A percentile compares a stretch with the other conserved stretches of the same genome.
Evolutionary conservation across 2,888 invertebrate species (phyloP).

Genomic region (Eumerus sabulonum): DNA sequence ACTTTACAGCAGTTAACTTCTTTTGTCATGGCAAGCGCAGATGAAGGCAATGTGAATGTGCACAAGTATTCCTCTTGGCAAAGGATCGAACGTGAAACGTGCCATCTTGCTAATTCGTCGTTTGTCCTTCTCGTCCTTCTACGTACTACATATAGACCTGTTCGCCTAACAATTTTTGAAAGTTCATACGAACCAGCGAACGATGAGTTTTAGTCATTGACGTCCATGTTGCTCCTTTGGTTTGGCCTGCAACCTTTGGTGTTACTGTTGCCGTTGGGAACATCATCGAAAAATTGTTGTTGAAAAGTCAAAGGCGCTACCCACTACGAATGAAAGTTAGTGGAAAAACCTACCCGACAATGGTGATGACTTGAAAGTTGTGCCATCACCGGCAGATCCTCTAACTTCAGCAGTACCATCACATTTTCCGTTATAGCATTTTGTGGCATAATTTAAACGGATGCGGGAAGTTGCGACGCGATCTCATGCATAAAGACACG

Average conservation of each 20-base stretch:
- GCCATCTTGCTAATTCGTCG: constrained; percentile 53
- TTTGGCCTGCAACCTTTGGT: constrained; percentile 18
- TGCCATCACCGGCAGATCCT: not conserved
- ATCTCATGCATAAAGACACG: not conserved
- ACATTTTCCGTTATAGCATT: not conserved
- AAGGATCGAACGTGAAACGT: constrained; percentile 65
- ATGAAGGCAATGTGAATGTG: not conserved
- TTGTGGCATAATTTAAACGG: constrained; percentile 30
- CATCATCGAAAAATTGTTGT: constrained; percentile 50
- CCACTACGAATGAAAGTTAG: not conserved
- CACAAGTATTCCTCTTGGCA: constrained; percentile 1
- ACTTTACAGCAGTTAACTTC: constrained; percentile 58
- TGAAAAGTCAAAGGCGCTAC: not conserved
- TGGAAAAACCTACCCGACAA: not conserved
- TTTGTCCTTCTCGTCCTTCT: not conserved
- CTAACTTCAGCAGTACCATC: too few relatives aligned
- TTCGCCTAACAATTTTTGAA: constrained; percentile 50
- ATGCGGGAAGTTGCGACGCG: constrained; percentile 14
- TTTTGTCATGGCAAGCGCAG: constrained; percentile 36
- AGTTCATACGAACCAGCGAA: constrained; percentile 39
- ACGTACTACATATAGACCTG: constrained; percentile 2
- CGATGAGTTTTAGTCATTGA: too few relatives aligned
- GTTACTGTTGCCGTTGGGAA: constrained; percentile 8
- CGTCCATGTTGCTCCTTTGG: constrained; percentile 2
- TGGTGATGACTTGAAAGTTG: constrained; percentile 39